Conservation (phyloP, 1,140 invertebrate species). For the Antheraea pernyi region DNA sequence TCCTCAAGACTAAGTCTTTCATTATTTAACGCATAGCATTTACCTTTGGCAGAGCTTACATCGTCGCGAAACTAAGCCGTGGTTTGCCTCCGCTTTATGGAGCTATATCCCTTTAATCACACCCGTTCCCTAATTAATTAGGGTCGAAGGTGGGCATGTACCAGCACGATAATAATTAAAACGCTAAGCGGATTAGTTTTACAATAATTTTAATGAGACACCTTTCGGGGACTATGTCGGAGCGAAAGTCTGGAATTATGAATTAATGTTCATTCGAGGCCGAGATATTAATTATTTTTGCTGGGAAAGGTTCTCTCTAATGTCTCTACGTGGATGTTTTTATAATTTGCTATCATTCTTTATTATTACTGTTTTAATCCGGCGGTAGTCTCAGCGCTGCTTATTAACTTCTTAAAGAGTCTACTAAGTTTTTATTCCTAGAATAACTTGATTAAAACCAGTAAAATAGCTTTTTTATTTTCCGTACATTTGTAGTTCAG, state of each 20-base stretch:
- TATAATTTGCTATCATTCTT: neutral
- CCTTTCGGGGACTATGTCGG: constrained; percentile 5
- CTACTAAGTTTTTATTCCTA: neutral
- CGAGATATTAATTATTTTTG: neutral
- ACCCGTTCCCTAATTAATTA: constrained; percentile 50
- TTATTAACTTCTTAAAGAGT: neutral
- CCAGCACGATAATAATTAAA: constrained; percentile 36
- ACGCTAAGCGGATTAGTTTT: constrained; percentile 45
- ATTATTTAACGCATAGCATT: neutral
- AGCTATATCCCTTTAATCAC: constrained; percentile 47
- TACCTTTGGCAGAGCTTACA: constrained; percentile 2
- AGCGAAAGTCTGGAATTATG: constrained; percentile 1
- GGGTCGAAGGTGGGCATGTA: constrained; percentile 38
- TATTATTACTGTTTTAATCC: neutral
- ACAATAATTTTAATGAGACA: constrained; percentile 44
- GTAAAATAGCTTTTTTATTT: neutral
- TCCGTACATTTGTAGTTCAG: too few species aligned
- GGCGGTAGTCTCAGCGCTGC: neutral
- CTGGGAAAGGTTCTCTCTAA: neutral
- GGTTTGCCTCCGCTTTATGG: constrained; percentile 26
- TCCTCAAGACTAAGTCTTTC: too few species aligned
- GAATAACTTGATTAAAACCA: neutral
- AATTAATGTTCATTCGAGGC: constrained; percentile 1
- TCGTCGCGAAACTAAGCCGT: constrained; percentile 19
- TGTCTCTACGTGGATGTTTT: neutral